Evolutionary conservation across 2,113 vertebrate species (phyloP).

Genomic region (Alaudala cheleensis): DNA sequence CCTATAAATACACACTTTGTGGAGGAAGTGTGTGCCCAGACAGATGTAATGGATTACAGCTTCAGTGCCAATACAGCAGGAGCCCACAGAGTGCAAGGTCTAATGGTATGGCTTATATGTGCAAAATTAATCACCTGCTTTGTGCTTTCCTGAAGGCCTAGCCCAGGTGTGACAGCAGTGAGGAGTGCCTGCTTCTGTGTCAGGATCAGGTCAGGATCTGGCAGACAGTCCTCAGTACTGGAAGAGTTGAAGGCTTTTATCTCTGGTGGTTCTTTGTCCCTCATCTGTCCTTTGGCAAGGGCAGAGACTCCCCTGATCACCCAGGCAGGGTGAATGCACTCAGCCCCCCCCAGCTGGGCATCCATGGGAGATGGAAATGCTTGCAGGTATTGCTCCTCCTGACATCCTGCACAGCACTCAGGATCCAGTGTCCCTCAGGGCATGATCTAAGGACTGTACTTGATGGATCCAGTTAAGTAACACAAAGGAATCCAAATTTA

Average conservation of each 20-base stretch:
- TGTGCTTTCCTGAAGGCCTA: neutral
- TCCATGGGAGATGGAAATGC: neutral
- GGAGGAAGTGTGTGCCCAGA: neutral
- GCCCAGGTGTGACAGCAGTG: neutral
- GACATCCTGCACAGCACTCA: neutral
- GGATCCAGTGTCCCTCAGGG: neutral
- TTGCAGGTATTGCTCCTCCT: neutral
- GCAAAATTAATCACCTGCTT: neutral
- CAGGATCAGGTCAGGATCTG: neutral
- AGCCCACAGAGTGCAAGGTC: neutral
- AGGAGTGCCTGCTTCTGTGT: neutral
- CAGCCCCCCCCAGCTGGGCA: too few relatives aligned
- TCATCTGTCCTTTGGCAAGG: neutral
- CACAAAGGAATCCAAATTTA: neutral
- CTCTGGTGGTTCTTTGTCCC: neutral
- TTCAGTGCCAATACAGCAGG: neutral
- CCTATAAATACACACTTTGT: neutral
- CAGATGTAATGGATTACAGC: neutral
- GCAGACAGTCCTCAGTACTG: neutral
- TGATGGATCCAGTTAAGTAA: neutral
- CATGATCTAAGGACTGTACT: neutral
- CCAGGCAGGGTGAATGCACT: neutral
- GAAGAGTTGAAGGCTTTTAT: neutral
- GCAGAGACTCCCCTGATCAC: neutral
- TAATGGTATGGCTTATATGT: neutral